These are phyloP conservation scores for Lysandra coridon DNA, from an alignment of 2,888 invertebrate genomes.

Conservation along the genomic window DNA sequence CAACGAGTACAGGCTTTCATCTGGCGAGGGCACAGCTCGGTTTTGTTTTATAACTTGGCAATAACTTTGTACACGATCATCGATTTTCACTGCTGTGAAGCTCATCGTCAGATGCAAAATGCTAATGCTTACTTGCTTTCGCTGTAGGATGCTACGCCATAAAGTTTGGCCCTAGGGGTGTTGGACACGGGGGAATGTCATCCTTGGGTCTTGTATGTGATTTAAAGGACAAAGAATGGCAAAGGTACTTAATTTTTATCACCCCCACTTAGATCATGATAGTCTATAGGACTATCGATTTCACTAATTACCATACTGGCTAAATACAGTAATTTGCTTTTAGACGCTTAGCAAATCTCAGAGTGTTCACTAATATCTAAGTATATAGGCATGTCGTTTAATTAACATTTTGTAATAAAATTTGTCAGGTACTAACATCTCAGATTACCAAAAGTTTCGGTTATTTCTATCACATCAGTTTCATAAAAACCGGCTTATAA, in stretches of 20 bases:
- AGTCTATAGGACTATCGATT: constrained; percentile 55
- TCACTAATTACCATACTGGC: constrained; percentile 42
- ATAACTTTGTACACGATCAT: constrained; percentile 21
- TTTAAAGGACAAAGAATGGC: constrained; percentile 88
- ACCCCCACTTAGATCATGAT: constrained; percentile 45
- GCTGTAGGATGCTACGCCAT: constrained; percentile 95
- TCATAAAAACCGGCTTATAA: constrained; percentile 81
- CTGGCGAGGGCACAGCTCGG: constrained; percentile 67
- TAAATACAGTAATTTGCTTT: constrained; percentile 44
- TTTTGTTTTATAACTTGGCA: constrained; percentile 38
- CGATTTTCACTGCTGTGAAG: constrained; percentile 52
- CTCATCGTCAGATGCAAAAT: constrained; percentile 56
- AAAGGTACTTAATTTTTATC: constrained; percentile 80
- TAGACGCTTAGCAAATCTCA: constrained; percentile 39
- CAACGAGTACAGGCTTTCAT: constrained; percentile 52
- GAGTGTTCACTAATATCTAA: constrained; percentile 28
- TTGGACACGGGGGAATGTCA: constrained; percentile 94
- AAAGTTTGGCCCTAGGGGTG: constrained; percentile 96
- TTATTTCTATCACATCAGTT: constrained; percentile 79
- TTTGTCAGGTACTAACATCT: constrained; percentile 48
- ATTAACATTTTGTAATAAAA: constrained; percentile 39
- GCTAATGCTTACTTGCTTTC: constrained; percentile 73
- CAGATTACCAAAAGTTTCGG: constrained; percentile 75
- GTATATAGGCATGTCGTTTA: constrained; percentile 32
- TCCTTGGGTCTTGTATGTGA: constrained; percentile 92